phyloP scores from a whole-genome alignment of 2,888 invertebrate genomes.

The Drosophila atroscutellata region DNA sequence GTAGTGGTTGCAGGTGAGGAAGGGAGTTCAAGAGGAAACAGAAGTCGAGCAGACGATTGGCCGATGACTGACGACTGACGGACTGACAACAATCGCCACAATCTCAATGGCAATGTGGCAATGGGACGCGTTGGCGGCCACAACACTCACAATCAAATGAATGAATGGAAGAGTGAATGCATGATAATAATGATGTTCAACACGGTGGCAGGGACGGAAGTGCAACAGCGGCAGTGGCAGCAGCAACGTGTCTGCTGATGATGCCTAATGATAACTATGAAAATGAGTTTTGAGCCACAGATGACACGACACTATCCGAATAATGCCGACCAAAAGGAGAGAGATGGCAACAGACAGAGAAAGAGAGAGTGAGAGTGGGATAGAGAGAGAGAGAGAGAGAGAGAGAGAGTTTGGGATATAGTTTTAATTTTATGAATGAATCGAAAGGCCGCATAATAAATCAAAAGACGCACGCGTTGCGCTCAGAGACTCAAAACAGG shows the following conservation, averaged over 20 bases:
- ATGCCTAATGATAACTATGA: slow-evolving; percentile 79
- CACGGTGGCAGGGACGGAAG: slow-evolving; percentile 14
- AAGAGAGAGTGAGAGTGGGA: background rate
- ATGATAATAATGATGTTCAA: slow-evolving; percentile 70
- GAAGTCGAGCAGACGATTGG: slow-evolving; percentile 63
- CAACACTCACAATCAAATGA: slow-evolving; percentile 28
- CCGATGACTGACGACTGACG: slow-evolving; percentile 37
- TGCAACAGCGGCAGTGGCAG: slow-evolving; percentile 24
- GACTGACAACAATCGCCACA: background rate
- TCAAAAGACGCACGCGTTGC: slow-evolving; percentile 64
- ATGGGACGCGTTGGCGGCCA: slow-evolving; percentile 48
- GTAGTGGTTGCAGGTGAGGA: slow-evolving; percentile 5
- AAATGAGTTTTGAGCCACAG: slow-evolving; percentile 73
- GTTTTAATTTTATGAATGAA: slow-evolving; percentile 78
- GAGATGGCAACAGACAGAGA: background rate
- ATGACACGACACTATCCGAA: slow-evolving; percentile 66
- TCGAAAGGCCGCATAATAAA: slow-evolving; percentile 61
- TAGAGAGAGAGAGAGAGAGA: background rate
- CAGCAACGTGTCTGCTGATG: slow-evolving; percentile 55
- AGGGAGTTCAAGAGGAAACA: slow-evolving; percentile 51
- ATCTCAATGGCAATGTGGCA: slow-evolving; percentile 19
- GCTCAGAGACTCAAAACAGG: slow-evolving; percentile 30
- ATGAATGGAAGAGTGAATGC: slow-evolving; percentile 11
- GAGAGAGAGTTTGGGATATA: slow-evolving; percentile 21
- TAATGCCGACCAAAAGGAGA: slow-evolving; percentile 5